Conservation (phyloP, 2,888 invertebrate species). For the Cantharis flavilabris region DNA sequence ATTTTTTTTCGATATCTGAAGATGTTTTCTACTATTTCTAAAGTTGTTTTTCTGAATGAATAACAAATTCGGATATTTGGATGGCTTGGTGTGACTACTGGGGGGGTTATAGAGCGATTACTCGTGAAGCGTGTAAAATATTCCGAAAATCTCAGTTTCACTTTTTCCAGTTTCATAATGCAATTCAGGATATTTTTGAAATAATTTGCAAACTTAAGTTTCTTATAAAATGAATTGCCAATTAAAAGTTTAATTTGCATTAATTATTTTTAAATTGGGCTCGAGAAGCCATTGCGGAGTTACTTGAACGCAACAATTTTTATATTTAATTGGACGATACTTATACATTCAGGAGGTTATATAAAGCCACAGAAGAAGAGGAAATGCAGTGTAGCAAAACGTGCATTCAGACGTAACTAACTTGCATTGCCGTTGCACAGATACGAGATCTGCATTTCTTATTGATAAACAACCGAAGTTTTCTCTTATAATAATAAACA, state of each 20-base stretch:
- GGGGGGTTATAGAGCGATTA: neutral
- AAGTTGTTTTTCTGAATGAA: too few species aligned
- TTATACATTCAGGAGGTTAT: neutral
- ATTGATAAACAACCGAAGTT: neutral
- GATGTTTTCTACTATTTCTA: too few species aligned
- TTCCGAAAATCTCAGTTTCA: neutral
- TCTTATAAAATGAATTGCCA: neutral
- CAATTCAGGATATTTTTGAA: neutral
- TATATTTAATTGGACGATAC: neutral
- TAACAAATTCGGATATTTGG: neutral
- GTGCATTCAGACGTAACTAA: slow-evolving; percentile 1
- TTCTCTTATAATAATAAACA: neutral
- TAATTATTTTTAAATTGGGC: neutral
- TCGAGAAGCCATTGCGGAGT: neutral
- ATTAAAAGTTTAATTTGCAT: neutral
- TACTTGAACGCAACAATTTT: neutral
- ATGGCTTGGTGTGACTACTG: neutral
- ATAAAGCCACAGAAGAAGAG: neutral
- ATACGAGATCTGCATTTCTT: neutral
- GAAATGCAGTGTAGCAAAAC: slow-evolving; percentile 4
- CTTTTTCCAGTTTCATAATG: neutral
- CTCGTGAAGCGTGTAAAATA: neutral
- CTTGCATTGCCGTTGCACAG: neutral
- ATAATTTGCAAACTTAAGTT: neutral
- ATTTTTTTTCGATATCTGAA: too few species aligned